phyloP scores from a whole-genome alignment of 2,797 vertebrate genomes.

The Schizopygopsis pylzovi region DNA sequence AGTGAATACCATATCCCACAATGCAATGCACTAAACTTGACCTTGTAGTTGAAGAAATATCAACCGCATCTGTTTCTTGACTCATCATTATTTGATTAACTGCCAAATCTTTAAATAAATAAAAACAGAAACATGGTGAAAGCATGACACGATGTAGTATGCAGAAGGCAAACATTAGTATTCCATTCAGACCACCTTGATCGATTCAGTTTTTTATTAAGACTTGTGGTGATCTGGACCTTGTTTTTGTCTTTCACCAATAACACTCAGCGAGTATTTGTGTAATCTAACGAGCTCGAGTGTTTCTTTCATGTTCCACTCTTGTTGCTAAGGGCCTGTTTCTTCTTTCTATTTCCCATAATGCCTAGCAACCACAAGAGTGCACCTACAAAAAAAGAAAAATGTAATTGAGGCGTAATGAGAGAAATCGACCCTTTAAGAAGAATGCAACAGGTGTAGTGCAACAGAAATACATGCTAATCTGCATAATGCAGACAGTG shows the following conservation, averaged over 20 bases:
- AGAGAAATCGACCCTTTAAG: constrained; percentile 31
- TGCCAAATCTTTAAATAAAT: neutral
- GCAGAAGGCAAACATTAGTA: neutral
- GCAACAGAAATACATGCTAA: constrained; percentile 1
- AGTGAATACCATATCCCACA: neutral
- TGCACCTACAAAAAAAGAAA: constrained; percentile 41
- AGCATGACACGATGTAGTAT: neutral
- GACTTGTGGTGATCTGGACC: neutral
- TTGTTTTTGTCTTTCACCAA: constrained; percentile 6
- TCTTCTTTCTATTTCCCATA: constrained; percentile 38
- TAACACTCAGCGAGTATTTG: constrained; percentile 8
- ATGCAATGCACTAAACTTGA: neutral
- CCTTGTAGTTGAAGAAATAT: neutral
- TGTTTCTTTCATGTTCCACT: constrained; percentile 40
- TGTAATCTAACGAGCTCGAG: constrained; percentile 35
- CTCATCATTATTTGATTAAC: neutral
- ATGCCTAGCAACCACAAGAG: constrained; percentile 59
- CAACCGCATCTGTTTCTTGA: neutral
- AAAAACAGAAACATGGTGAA: neutral
- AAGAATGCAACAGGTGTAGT: constrained; percentile 39
- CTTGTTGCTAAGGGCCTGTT: constrained; percentile 50
- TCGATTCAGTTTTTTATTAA: neutral
- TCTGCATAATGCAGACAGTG: neutral
- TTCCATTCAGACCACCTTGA: neutral
- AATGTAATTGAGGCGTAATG: constrained; percentile 34